Evolutionary conservation across 2,113 vertebrate species (phyloP).

Genomic region (Gasterosteus nipponicus): DNA sequence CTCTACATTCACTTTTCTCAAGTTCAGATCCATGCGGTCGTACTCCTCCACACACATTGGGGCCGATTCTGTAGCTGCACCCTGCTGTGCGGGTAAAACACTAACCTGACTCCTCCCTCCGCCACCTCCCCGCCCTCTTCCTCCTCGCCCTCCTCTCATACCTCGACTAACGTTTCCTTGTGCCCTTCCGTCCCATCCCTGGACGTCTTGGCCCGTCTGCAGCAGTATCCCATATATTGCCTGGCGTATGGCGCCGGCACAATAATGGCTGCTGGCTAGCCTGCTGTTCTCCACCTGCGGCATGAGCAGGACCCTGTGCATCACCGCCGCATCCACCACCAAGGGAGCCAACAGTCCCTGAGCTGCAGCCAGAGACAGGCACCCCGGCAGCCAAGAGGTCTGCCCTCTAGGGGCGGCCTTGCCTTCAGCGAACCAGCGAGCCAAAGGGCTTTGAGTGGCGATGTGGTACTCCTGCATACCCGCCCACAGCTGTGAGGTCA

Average conservation of each 20-base stretch:
- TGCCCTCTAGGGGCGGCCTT: constrained; percentile 55
- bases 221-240: constrained; percentile 87
- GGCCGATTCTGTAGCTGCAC: neutral
- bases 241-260: constrained; percentile 84
- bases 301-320: constrained; percentile 84
- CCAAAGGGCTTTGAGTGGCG: constrained; percentile 74
- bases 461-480: constrained; percentile 87
- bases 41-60: constrained; percentile 83
- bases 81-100: constrained; percentile 12
- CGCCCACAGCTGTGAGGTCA: constrained; percentile 75
- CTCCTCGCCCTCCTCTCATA: constrained; percentile 39
- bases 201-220: constrained; percentile 23
- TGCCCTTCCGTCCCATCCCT: neutral
- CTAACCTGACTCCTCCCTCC: constrained; percentile 31
- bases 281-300: constrained; percentile 91
- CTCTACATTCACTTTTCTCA: constrained; percentile 82
- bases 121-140: constrained; percentile 25
- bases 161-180: constrained; percentile 23
- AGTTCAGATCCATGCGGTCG: constrained; percentile 83
- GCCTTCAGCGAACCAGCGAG: constrained; percentile 82
- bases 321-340: constrained; percentile 83
- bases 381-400: constrained; percentile 76
- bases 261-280: constrained; percentile 82
- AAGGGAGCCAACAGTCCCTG: constrained; percentile 82
- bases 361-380: constrained; percentile 77